Conservation (phyloP, 2,888 invertebrate genomes). For the Sminthurinus aureus region DNA sequence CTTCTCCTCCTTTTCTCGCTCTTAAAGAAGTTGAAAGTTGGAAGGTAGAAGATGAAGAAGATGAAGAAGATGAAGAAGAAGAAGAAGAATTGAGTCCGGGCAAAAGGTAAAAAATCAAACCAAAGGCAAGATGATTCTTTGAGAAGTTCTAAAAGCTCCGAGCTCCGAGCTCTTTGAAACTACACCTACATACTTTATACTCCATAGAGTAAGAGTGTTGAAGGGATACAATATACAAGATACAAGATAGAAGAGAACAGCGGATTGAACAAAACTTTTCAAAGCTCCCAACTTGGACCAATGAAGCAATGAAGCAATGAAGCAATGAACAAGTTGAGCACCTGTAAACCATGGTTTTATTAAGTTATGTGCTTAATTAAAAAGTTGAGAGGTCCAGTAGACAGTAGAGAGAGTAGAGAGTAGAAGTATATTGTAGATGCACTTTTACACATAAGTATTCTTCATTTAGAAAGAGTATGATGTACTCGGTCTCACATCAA, state of each 20-base stretch:
- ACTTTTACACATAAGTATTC: background rate
- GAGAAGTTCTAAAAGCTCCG: too few species aligned
- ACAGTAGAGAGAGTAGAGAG: background rate
- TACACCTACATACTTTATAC: background rate
- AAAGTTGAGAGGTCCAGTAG: constrained; percentile 6
- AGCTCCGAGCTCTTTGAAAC: too few species aligned
- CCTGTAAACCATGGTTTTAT: background rate
- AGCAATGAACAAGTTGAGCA: background rate
- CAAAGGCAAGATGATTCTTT: background rate
- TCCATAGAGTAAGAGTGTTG: background rate
- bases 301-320: background rate
- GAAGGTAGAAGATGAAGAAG: too few species aligned
- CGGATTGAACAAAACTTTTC: too few species aligned
- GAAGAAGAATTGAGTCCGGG: too few species aligned
- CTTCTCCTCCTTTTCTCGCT: background rate
- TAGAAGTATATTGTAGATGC: background rate
- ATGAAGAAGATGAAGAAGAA: background rate
- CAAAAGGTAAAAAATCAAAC: background rate
- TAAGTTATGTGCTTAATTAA: constrained; percentile 20
- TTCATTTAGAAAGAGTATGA: too few species aligned
- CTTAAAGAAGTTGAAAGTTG: too few species aligned
- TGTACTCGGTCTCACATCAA: too few species aligned
- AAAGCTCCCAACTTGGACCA: background rate
- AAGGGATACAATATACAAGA: background rate
- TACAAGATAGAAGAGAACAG: background rate